Conservation (phyloP, 2,113 vertebrate genomes). For the Hydropotes inermis region DNA sequence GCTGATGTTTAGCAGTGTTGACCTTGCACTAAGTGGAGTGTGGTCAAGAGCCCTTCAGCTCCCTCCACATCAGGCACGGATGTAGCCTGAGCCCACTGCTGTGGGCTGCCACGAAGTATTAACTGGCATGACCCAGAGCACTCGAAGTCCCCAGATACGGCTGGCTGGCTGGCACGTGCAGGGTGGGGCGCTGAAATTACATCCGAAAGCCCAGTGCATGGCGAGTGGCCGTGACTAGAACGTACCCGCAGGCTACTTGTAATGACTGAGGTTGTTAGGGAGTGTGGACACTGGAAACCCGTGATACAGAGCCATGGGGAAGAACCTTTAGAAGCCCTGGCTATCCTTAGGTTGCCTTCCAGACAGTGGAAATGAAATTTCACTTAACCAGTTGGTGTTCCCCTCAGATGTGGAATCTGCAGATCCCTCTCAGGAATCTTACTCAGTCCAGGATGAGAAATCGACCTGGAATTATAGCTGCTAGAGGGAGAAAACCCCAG, state of each 20-base stretch:
- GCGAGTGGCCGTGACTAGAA: background rate
- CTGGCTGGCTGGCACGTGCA: background rate
- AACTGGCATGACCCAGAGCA: background rate
- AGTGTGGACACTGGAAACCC: background rate
- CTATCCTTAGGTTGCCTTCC: background rate
- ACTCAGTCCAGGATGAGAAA: background rate
- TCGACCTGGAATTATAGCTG: background rate
- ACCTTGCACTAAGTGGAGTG: background rate
- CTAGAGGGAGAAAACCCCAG: background rate
- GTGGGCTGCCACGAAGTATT: background rate
- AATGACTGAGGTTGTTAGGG: background rate
- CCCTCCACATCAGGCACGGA: background rate
- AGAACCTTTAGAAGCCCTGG: background rate
- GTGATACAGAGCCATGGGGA: background rate
- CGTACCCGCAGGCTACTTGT: background rate
- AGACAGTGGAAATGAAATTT: background rate
- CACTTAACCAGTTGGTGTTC: background rate
- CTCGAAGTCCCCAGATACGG: background rate
- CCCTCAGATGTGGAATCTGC: background rate
- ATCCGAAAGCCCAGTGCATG: background rate
- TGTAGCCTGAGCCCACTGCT: background rate
- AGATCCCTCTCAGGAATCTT: background rate
- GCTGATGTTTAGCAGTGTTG: background rate
- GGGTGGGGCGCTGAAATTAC: background rate
- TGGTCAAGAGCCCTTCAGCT: conserved; percentile 53